These are phyloP conservation scores for Amniataba percoides DNA, from an alignment of 2,797 vertebrate species.

Conservation along the genomic window DNA sequence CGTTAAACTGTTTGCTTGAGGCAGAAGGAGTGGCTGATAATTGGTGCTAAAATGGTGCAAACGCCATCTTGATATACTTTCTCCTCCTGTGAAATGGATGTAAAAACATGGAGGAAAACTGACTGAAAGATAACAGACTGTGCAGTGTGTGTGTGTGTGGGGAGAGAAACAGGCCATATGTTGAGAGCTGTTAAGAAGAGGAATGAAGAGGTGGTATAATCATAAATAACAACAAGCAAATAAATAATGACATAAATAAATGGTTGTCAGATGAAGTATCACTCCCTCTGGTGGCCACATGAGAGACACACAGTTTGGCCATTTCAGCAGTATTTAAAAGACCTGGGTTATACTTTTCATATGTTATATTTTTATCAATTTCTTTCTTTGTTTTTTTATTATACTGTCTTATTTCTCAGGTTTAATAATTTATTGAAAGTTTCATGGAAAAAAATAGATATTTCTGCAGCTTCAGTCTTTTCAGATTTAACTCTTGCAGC, in stretches of 20 bases:
- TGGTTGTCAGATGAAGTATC: slow-evolving; percentile 10
- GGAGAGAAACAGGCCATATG: neutral
- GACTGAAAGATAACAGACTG: slow-evolving; percentile 7
- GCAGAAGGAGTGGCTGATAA: slow-evolving; percentile 5
- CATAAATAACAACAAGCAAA: too few relatives aligned
- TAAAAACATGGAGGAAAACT: slow-evolving; percentile 2
- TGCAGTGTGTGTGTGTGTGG: neutral
- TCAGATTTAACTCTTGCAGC: neutral
- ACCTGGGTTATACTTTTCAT: neutral
- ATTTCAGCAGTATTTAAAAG: neutral
- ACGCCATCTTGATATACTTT: slow-evolving; percentile 2
- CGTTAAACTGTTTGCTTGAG: slow-evolving; percentile 1
- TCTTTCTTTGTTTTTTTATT: too few relatives aligned
- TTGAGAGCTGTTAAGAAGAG: neutral
- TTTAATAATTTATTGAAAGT: neutral
- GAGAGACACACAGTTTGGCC: neutral
- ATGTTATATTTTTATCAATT: neutral
- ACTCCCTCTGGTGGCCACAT: slow-evolving; percentile 62
- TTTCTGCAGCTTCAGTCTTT: neutral
- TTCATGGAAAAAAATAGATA: neutral
- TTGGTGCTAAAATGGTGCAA: slow-evolving; percentile 1
- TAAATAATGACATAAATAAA: neutral
- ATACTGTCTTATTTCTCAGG: neutral
- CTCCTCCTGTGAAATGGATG: slow-evolving; percentile 11
- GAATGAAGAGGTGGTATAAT: neutral